Conservation (phyloP, 2,888 invertebrate genomes). For the Troides helena region DNA sequence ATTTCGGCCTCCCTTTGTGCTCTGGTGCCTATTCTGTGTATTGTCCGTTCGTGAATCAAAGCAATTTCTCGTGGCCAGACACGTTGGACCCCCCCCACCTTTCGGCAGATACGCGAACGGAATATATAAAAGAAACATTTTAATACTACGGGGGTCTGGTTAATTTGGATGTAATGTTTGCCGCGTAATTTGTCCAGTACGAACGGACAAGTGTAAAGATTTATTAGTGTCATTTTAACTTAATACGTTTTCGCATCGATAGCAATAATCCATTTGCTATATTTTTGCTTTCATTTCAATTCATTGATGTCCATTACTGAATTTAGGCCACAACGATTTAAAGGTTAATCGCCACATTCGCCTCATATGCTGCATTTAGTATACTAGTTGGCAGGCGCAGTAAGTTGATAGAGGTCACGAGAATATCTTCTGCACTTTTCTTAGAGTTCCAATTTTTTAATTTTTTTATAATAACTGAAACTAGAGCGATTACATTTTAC, state of each 20-base stretch:
- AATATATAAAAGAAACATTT: constrained; percentile 21
- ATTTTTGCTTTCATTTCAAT: constrained; percentile 18
- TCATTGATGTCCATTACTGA: too few relatives aligned
- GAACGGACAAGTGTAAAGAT: constrained; percentile 35
- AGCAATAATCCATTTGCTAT: constrained; percentile 15
- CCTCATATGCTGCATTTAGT: too few relatives aligned
- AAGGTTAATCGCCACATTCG: too few relatives aligned
- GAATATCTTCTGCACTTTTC: too few relatives aligned
- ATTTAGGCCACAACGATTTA: too few relatives aligned
- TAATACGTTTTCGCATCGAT: constrained; percentile 24
- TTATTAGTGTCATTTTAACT: constrained; percentile 34
- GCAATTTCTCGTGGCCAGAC: constrained; percentile 39
- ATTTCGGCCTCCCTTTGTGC: constrained; percentile 40
- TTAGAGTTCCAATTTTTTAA: too few relatives aligned
- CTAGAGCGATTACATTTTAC: too few relatives aligned
- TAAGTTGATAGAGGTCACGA: too few relatives aligned
- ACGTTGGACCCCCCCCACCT: constrained; percentile 33
- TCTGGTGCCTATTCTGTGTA: constrained; percentile 40
- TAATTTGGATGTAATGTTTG: constrained; percentile 31
- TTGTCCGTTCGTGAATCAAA: constrained; percentile 43
- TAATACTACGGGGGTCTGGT: constrained; percentile 28
- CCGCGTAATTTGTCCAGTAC: constrained; percentile 36
- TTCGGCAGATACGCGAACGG: neutral
- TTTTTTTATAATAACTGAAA: too few relatives aligned
- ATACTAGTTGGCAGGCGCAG: too few relatives aligned